Evolutionary conservation across 2,888 invertebrate genomes (phyloP), one percentile per base, ranked within the genome.

Genomic region (Kuschelorhynchus macadamiae): DNA sequence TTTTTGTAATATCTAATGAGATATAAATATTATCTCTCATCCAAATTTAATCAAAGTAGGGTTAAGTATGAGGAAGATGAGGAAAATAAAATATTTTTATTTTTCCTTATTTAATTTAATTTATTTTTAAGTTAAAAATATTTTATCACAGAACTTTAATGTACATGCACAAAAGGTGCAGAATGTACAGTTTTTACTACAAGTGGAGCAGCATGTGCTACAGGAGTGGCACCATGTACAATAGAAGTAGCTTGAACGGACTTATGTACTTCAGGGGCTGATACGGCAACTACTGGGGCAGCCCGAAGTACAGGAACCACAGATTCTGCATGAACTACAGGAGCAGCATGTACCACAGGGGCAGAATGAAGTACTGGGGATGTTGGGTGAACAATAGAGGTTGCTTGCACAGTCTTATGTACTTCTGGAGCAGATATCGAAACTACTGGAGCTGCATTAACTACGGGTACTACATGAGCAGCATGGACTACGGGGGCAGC

Each of bases 401-500:
- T 72, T 61, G 78, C 77, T 12, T 60, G 59, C 21, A 76, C 67
- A 21, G 62, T 53, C 33, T 59, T 67, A 36, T 47, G 63, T 4
- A 67, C 57, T 50, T 42, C 44, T 7, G 65, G 57, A 44, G 67
- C 59, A 4, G 49, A 17, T n/a, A 66, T 61, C 2, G 55, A 59
- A 44, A 66, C 55, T 7, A 53, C 49, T 21, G 65, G 61, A 17
- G 70, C 59, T 21, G 67, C 62, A 11, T 65, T 57, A 4, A 50
- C 46, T 44, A 65, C 65, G 30, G 60, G 61, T 18, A 61, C 80
- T 14, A 85, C 73, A 39, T 76, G 71, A 8, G 70, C 73, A 33
- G 81, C 78, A 67, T 84, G 85, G 21, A 85, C 80, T 3, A 74
- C 60, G 8, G 76, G 74, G 9, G 72, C 72, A 32, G 67, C 53